These are phyloP conservation scores for Halcyon chelicuti DNA, from an alignment of 2,797 vertebrate genomes.

Conservation along the genomic window DNA sequence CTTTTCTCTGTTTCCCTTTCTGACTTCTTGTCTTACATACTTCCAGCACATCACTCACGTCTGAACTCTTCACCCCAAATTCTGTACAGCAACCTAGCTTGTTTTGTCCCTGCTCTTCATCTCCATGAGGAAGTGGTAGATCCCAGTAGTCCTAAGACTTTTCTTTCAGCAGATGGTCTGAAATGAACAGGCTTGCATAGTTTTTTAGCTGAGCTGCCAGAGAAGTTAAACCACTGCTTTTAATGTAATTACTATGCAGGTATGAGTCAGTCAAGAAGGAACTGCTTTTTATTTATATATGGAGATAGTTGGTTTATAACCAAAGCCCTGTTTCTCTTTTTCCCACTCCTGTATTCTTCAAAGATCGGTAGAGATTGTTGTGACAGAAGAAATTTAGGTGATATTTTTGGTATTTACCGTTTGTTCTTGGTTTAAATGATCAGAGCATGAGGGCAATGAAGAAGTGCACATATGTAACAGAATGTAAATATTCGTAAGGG, in stretches of 20 bases:
- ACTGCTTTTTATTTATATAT: neutral
- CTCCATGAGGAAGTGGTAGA: neutral
- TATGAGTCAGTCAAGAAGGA: neutral
- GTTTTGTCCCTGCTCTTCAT: neutral
- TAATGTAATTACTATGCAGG: neutral
- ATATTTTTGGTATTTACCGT: neutral
- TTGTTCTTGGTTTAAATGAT: neutral
- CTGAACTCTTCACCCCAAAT: neutral
- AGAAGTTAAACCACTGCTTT: neutral
- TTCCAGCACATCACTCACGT: neutral
- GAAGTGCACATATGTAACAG: neutral
- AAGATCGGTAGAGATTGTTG: neutral
- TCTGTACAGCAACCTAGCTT: neutral
- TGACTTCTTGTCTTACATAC: fast-evolving
- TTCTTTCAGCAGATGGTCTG: neutral
- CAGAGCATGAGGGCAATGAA: neutral
- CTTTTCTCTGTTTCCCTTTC: neutral
- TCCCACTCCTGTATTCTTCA: neutral
- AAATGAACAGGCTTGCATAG: neutral
- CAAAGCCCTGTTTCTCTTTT: neutral
- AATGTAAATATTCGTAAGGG: neutral
- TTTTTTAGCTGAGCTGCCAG: neutral
- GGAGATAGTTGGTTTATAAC: neutral
- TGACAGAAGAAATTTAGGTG: neutral
- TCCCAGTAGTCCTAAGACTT: neutral